Base-by-base conservation (phyloP, 2,113 vertebrate species). In the Delphinus delphis region DNA sequence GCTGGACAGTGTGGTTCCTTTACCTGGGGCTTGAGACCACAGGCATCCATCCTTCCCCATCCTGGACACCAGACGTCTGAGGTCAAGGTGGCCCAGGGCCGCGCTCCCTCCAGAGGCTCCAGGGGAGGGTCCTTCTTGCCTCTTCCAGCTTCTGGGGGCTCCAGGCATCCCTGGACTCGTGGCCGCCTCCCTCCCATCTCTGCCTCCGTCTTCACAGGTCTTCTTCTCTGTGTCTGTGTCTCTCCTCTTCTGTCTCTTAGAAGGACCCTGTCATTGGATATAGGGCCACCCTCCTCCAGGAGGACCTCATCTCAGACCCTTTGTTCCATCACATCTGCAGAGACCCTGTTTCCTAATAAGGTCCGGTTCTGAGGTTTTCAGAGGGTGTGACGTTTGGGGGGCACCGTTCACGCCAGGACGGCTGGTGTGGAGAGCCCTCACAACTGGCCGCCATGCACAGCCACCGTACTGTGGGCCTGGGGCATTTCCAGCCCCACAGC, bases 361-460 rank as follows among this genome's bases (percentile, higher is more conserved):
- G 15, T 18, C 31, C 44, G 2, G 0, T 53, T 36, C 44, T 5
- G 21, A 68, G 44, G 21, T 36, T 25, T n/a, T 11, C 0, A 21
- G n/a, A 18, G n/a, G n/a, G 12, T 0, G 0, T 41, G 67, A 55
- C 1, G 12, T 47, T n/a, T n/a, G 8, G 21, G 86, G 20, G 58
- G 28, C 4, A 15, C 36, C 18, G 0, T 11, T 23, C 13, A 5
- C 26, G 18, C 26, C 36, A 38, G 36, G 36, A 23, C 0, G 14
- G 12, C 38, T 4, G 53, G 28, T 9, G 15, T 23, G 28, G 70
- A 55, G 36, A 1, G 6, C 12, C 33, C 5, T 60, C 47, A 20
- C 20, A 1, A 1, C 12, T 3, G 70, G 23, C 53, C 18, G 25
- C 11, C 1, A 0, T 2, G 28, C 7, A 0, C 9, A 4, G 13